Percentiles rank a stretch among this genome's conserved stretches.
Conservation (phyloP, 2,888 invertebrate species). For the Ferdinandea cuprea region DNA sequence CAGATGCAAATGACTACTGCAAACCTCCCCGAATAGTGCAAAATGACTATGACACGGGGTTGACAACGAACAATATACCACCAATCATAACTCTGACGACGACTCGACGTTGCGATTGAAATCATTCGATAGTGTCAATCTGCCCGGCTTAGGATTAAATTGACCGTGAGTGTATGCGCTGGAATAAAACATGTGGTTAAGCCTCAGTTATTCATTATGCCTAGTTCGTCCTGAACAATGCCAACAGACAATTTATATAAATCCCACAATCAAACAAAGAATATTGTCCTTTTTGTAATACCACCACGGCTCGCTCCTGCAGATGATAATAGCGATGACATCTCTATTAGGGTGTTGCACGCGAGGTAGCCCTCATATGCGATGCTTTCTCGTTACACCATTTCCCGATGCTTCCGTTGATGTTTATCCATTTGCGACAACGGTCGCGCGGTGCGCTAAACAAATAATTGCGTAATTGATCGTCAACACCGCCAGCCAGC, state of each 20-base stretch:
- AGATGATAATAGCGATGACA: constrained; percentile 66
- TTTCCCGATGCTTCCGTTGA: constrained; percentile 71
- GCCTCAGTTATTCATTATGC: constrained; percentile 66
- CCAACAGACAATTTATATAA: constrained; percentile 75
- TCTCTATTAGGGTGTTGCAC: constrained; percentile 68
- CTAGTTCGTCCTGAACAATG: constrained; percentile 63
- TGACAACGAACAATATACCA: constrained; percentile 48
- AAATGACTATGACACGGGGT: constrained; percentile 49
- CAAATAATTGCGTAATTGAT: constrained; percentile 75
- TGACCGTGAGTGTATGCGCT: constrained; percentile 77
- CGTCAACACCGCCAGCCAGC: constrained; percentile 67
- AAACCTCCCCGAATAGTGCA: constrained; percentile 25
- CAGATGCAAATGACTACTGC: constrained; percentile 67
- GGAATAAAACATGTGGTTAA: constrained; percentile 74
- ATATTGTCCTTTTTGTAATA: constrained; percentile 48
- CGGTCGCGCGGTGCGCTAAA: constrained; percentile 75
- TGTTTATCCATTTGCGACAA: constrained; percentile 75
- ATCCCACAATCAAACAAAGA: constrained; percentile 72
- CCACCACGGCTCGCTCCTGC: constrained; percentile 27
- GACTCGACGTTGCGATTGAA: constrained; percentile 58
- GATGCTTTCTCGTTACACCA: constrained; percentile 34
- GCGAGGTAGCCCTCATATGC: constrained; percentile 59
- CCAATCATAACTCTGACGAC: constrained; percentile 61
- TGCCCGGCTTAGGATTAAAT: constrained; percentile 82
- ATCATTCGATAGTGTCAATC: constrained; percentile 68